Conservation (phyloP, 2,797 vertebrate genomes). For the Oceanodroma leucorhoa region DNA sequence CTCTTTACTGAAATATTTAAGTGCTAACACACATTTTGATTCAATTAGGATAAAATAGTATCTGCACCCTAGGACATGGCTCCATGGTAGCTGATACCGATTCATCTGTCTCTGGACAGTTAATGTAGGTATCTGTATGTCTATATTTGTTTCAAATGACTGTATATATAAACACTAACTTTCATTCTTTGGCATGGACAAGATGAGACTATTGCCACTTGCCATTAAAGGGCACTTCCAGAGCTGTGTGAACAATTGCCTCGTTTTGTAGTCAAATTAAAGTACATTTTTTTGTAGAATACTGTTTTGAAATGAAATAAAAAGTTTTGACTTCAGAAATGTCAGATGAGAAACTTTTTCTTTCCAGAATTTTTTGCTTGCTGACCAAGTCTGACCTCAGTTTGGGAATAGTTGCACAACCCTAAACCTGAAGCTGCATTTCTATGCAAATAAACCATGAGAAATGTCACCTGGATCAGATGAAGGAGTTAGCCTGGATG, state of each 20-base stretch:
- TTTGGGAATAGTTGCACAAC: not conserved
- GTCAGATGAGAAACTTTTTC: not conserved
- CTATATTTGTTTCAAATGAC: not conserved
- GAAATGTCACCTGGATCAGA: not conserved
- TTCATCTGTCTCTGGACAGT: not conserved
- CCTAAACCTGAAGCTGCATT: not conserved
- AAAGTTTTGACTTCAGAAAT: not conserved
- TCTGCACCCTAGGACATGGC: not conserved
- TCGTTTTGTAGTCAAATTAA: not conserved
- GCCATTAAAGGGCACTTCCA: not conserved
- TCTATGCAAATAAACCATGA: slow-evolving; percentile 9
- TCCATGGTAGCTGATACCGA: not conserved
- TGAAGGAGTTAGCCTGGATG: not conserved
- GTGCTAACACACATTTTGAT: not conserved
- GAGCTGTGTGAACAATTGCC: not conserved
- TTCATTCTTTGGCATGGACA: not conserved
- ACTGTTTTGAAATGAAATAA: not conserved
- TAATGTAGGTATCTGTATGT: not conserved
- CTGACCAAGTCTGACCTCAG: not conserved
- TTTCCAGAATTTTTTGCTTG: not conserved
- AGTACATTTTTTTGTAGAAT: not conserved
- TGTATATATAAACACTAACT: not conserved
- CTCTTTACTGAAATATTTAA: not conserved
- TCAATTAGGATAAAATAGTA: slow-evolving; percentile 20
- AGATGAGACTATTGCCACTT: not conserved